Percentiles rank a stretch among this genome's conserved stretches.
Conservation (phyloP, 2,888 invertebrate species). For the Kuschelorhynchus macadamiae region DNA sequence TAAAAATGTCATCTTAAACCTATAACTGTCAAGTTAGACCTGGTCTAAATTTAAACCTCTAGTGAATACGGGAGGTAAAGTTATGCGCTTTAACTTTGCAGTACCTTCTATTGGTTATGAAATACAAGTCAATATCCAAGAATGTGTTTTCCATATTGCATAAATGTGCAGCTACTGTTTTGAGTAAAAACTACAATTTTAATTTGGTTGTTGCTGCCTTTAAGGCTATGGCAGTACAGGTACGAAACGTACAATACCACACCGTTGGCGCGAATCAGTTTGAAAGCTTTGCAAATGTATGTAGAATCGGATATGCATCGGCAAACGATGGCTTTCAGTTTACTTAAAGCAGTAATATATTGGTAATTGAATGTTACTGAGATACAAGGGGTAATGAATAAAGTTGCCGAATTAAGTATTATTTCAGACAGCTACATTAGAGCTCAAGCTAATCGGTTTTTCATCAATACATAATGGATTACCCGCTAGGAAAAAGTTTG, state of each 20-base stretch:
- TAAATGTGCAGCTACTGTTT: constrained; percentile 89
- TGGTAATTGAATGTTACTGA: constrained; percentile 82
- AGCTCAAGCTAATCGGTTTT: constrained; percentile 67
- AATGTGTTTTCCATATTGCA: constrained; percentile 88
- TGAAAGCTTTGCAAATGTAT: constrained; percentile 85
- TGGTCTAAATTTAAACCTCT: no score
- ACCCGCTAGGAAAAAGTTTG: no score
- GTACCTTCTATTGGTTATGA: constrained; percentile 79
- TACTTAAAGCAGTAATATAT: constrained; percentile 87
- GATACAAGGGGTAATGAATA: constrained; percentile 85
- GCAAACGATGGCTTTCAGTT: constrained; percentile 89
- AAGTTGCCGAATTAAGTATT: constrained; percentile 84
- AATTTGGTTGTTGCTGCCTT: constrained; percentile 90
- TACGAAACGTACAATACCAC: constrained; percentile 84
- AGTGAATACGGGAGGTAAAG: no score
- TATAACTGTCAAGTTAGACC: no score
- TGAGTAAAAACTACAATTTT: constrained; percentile 89
- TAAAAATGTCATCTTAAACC: no score
- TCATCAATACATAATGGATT: no score
- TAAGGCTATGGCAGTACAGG: constrained; percentile 87
- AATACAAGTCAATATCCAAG: constrained; percentile 78
- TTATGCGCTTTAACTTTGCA: constrained; percentile 72
- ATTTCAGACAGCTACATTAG: constrained; percentile 81
- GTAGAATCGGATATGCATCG: constrained; percentile 91
- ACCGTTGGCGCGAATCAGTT: constrained; percentile 81